Conservation (phyloP, 2,888 invertebrate species). For the Parnassius orleans region DNA sequence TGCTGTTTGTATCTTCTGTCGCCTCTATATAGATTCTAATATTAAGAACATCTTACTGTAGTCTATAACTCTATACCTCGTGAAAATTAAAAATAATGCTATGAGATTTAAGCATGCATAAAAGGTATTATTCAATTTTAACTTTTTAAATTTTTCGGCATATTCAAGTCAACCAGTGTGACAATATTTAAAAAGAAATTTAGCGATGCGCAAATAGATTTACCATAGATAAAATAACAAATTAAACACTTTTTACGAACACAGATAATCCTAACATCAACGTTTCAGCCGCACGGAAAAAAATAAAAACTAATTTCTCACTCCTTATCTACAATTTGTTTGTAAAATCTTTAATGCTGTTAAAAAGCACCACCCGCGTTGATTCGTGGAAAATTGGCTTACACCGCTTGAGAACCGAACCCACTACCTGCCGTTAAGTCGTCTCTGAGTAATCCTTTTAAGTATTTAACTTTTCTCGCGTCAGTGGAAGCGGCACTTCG, state of each 20-base stretch:
- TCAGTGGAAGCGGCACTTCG: constrained; percentile 41
- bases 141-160: neutral
- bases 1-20: no score
- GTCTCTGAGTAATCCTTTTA: constrained; percentile 51
- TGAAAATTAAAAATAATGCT: neutral
- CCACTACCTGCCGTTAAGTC: constrained; percentile 49
- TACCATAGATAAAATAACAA: constrained; percentile 15
- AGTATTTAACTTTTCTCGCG: constrained; percentile 51
- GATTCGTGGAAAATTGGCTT: constrained; percentile 54
- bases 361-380: constrained; percentile 56
- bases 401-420: constrained; percentile 40
- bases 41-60: no score
- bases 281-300: constrained; percentile 28
- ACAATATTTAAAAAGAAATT: constrained; percentile 1
- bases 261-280: constrained; percentile 20
- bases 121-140: neutral
- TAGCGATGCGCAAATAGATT: constrained; percentile 14
- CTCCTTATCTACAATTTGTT: constrained; percentile 44
- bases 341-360: constrained; percentile 49
- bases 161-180: neutral
- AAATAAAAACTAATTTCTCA: constrained; percentile 36
- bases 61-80: neutral
- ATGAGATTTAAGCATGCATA: neutral
- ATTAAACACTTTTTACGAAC: constrained; percentile 13
- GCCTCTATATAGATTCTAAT: no score